These are phyloP conservation scores for Myotis brandtii DNA, from an alignment of 2,113 vertebrate species.

Conservation along the genomic window DNA sequence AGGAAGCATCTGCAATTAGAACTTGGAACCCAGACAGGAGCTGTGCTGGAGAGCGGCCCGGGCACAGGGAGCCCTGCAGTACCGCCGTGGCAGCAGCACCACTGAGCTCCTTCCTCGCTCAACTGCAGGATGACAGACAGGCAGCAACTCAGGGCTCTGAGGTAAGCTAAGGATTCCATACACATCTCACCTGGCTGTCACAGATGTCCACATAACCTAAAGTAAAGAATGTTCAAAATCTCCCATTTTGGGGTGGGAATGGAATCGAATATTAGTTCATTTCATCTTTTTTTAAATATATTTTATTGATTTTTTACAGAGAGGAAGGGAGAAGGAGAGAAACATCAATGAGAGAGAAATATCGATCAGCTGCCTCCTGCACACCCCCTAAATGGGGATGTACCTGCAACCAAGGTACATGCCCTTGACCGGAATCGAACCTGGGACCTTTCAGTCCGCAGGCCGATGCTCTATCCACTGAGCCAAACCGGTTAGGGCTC, in stretches of 20 bases:
- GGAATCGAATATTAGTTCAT: not conserved
- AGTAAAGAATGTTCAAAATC: not conserved
- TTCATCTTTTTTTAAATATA: not conserved
- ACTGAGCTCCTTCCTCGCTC: not conserved
- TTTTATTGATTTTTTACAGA: no score
- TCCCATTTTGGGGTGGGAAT: not conserved
- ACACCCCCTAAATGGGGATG: no score
- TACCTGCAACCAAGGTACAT: no score
- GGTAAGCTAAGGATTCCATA: rapidly evolving
- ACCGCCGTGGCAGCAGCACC: not conserved
- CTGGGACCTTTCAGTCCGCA: no score
- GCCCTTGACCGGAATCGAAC: no score
- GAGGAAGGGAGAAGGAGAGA: no score
- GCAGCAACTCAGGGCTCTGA: not conserved
- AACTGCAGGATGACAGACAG: not conserved
- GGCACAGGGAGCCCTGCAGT: not conserved
- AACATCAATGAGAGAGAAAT: no score
- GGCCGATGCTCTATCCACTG: no score
- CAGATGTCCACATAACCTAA: not conserved
- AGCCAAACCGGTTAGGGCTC: no score
- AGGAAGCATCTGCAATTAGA: not conserved
- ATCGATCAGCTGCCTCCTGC: no score
- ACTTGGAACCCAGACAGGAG: rapidly evolving
- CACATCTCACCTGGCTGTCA: not conserved
- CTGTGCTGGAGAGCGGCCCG: not conserved